These are phyloP conservation scores for Nyctibius grandis DNA, from an alignment of 2,797 vertebrate genomes.

Conservation along the genomic window DNA sequence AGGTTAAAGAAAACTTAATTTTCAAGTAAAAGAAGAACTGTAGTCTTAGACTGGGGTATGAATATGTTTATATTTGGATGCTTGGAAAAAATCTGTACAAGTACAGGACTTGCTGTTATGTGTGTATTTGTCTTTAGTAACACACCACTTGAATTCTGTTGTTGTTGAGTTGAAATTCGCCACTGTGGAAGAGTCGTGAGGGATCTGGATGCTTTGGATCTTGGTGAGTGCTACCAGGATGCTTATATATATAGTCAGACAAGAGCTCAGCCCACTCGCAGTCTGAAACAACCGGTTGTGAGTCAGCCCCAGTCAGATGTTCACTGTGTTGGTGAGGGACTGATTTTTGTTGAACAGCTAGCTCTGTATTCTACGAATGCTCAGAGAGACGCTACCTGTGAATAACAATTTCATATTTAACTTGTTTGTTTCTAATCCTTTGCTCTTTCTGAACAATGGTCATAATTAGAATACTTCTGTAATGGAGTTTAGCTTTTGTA, in stretches of 20 bases:
- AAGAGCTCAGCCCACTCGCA: not conserved
- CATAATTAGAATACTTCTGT: not conserved
- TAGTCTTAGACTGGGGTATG: not conserved
- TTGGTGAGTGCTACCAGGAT: not conserved
- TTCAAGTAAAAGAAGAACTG: not conserved
- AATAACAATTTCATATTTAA: not conserved
- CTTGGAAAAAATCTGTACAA: not conserved
- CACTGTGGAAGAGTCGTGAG: not conserved
- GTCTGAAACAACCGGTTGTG: not conserved
- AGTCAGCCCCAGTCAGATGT: not conserved
- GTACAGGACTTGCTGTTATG: not conserved
- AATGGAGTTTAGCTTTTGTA: not conserved
- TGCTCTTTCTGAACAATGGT: not conserved
- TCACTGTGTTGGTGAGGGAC: rapidly evolving
- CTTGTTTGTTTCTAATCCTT: not conserved
- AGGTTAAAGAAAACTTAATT: not conserved
- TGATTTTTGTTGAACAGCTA: not conserved
- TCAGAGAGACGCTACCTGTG: not conserved
- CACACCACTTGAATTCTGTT: not conserved
- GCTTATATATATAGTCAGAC: not conserved
- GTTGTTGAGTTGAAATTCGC: not conserved
- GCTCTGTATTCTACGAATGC: not conserved
- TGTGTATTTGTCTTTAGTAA: not conserved
- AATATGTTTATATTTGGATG: not conserved
- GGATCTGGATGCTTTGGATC: not conserved